Base-by-base conservation (phyloP, 30 jellyfish, hydroid and myxozoan species). In the Pelagia noctiluca region DNA sequence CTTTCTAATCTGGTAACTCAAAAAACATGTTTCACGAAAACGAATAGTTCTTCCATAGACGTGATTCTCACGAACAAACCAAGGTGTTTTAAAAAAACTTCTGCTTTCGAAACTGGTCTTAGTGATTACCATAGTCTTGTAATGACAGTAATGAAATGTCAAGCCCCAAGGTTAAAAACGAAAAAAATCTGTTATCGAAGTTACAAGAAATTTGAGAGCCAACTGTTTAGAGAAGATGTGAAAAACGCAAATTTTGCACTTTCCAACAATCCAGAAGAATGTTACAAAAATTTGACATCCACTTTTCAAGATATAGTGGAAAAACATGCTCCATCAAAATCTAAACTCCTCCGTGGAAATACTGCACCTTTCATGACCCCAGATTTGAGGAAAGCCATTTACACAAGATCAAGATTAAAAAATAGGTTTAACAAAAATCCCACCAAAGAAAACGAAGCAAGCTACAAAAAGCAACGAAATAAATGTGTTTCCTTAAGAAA, bases 71-170 rank as follows among this genome's bases (percentile, higher is more conserved):
- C 75, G 26, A 75, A 75, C 57, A 24, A 69, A 69, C 75, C 86
- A n/a, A 22, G 32, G 0, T 75, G 24, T 46, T 75, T 75, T 50
- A 74, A 75, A 32, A 24, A 25, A 52, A 75, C 86, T 28, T 48
- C 75, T 46, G 86, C 52, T n/a, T 75, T 75, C 33, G 75, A 75
- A 47, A 48, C 86, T 18, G 75, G 86, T 48, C 75, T 75, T 23
- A 75, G 75, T 53, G 86, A 75, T 69, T 49, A 32, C 33, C 61
- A 75, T 53, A 3, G 86, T 33, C 57, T 75, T n/a, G 86, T 75
- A 1, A 35, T 46, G 11, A 46, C 75, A 22, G 30, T 22, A 19
- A 12, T 75, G 86, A 48, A 75, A 46, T 35, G 73, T 1, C 86
- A 75, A 37, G 54, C 52, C 48, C 86, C 61, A 26, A 52, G 75